Evolutionary conservation across 1,140 invertebrate species (phyloP).

Genomic region (Drosophila sturtevanti): DNA sequence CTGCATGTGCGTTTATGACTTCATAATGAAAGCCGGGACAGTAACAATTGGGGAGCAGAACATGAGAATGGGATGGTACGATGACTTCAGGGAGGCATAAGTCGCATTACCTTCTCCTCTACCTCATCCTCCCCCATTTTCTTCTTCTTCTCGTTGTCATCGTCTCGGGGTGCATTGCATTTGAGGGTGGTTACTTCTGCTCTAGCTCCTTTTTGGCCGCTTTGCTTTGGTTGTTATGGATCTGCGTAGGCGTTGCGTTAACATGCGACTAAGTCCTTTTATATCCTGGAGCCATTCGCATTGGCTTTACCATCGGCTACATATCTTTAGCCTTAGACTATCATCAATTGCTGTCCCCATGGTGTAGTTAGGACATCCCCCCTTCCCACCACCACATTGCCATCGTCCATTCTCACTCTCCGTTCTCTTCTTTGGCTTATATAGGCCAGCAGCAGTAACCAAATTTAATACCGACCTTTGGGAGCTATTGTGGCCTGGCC

Average conservation of each 20-base stretch:
- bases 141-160: neutral
- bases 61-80: neutral
- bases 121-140: neutral
- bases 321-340: conserved; percentile 71
- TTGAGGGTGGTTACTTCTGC: conserved; percentile 29
- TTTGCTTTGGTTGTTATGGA: conserved; percentile 53
- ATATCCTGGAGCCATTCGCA: conserved; percentile 72
- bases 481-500: conserved; percentile 71
- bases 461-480: conserved; percentile 77
- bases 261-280: conserved; percentile 81
- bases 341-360: conserved; percentile 79
- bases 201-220: neutral
- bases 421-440: conserved; percentile 36
- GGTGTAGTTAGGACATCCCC: conserved; percentile 66
- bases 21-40: conserved; percentile 65
- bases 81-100: conserved; percentile 68
- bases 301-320: conserved; percentile 50
- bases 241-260: conserved; percentile 80
- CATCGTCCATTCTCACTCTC: too few species aligned
- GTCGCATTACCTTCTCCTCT: conserved; percentile 36
- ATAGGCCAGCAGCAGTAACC: conserved; percentile 57
- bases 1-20: conserved; percentile 79
- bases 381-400: neutral
- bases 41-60: too few species aligned
- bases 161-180: conserved; percentile 54